These are phyloP conservation scores for Pholis gunnellus DNA, from an alignment of 2,113 vertebrate species.

Conservation along the genomic window DNA sequence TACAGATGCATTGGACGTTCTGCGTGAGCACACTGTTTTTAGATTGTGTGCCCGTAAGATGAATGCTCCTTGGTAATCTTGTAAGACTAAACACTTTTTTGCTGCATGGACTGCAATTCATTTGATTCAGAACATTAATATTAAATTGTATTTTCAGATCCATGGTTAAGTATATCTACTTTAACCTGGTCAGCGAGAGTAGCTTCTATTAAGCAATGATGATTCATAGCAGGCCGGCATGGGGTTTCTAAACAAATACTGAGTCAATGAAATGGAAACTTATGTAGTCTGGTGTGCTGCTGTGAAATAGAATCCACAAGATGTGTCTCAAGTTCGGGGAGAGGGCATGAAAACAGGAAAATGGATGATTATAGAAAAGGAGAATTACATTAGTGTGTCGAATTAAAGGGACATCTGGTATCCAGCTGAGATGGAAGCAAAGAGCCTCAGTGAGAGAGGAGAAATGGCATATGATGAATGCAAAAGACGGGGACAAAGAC, in stretches of 20 bases:
- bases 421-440: constrained; percentile 76
- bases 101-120: constrained; percentile 32
- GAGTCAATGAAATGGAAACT: constrained; percentile 74
- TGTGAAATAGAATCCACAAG: constrained; percentile 76
- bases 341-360: constrained; percentile 79
- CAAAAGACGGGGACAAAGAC: constrained; percentile 71
- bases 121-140: constrained; percentile 52
- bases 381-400: constrained; percentile 79
- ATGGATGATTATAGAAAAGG: constrained; percentile 79
- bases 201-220: constrained; percentile 54
- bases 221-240: constrained; percentile 60
- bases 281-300: constrained; percentile 66
- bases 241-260: constrained; percentile 72
- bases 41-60: constrained; percentile 31
- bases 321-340: constrained; percentile 70
- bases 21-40: constrained; percentile 24
- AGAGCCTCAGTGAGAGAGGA: constrained; percentile 59
- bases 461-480: constrained; percentile 70
- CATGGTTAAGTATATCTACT: constrained; percentile 50
- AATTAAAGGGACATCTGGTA: constrained; percentile 80
- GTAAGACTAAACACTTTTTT: constrained; percentile 31
- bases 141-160: constrained; percentile 34
- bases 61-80: constrained; percentile 32
- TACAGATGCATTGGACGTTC: constrained; percentile 18
- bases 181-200: constrained; percentile 59